A percentile compares a stretch with the other conserved stretches of the same genome.
Conservation (phyloP, 1,140 invertebrate genomes). For the Lasioglossum baleicum region DNA sequence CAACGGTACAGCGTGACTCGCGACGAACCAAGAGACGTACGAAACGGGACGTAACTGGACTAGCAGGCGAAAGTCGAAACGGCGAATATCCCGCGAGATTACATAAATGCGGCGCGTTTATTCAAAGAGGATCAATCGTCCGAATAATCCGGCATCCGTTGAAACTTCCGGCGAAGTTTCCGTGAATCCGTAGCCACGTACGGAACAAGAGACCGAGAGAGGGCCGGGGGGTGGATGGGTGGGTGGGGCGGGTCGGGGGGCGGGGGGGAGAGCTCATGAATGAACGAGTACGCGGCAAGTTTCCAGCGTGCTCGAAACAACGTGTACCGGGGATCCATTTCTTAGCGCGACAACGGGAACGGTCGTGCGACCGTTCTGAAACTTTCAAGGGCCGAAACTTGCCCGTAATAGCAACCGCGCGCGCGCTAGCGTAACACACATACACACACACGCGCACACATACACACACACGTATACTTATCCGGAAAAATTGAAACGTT, state of each 20-base stretch:
- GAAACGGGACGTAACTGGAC: no score
- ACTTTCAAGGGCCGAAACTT: constrained; percentile 52
- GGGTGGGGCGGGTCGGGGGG: no score
- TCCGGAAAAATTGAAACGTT: constrained; percentile 36
- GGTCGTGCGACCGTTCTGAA: constrained; percentile 34
- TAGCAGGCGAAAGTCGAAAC: no score
- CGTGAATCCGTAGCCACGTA: no score
- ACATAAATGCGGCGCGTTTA: constrained; percentile 32
- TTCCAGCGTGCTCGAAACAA: constrained; percentile 61
- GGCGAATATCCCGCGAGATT: neutral
- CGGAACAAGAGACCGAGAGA: no score
- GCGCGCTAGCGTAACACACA: constrained; percentile 23
- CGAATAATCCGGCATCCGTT: constrained; percentile 52
- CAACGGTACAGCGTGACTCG: no score
- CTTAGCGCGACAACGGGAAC: constrained; percentile 51
- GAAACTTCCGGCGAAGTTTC: constrained; percentile 59
- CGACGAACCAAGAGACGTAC: no score
- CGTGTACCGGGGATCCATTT: constrained; percentile 61
- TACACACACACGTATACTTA: no score
- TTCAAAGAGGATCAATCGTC: constrained; percentile 59
- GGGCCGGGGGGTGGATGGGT: no score
- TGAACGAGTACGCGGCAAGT: constrained; percentile 63
- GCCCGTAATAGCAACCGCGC: constrained; percentile 1
- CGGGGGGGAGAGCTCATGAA: constrained; percentile 64
- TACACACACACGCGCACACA: no score